Evolutionary conservation across 1,140 invertebrate species (phyloP).

Genomic region (Orussus abietinus): DNA sequence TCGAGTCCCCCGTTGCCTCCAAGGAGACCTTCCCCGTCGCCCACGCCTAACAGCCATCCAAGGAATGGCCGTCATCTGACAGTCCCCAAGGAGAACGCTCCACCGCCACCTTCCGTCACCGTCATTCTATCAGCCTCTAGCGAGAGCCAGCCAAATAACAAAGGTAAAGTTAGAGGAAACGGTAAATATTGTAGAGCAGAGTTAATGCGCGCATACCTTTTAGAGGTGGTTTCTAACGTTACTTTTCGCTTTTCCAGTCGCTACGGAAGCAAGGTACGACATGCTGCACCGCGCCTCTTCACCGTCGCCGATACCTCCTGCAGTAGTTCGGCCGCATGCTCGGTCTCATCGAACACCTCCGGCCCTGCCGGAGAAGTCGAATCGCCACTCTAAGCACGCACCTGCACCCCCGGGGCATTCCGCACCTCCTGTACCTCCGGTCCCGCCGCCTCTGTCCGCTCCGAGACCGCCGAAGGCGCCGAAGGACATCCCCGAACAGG

Average conservation of each 20-base stretch:
- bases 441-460: slow-evolving; percentile 44
- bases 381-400: slow-evolving; percentile 30
- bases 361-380: slow-evolving; percentile 37
- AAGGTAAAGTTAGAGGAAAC: slow-evolving; percentile 39
- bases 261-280: slow-evolving; percentile 48
- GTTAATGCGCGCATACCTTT: too few species aligned
- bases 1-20: slow-evolving; percentile 64
- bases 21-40: slow-evolving; percentile 59
- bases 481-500: slow-evolving; percentile 42
- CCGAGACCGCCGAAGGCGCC: slow-evolving; percentile 39
- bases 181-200: too few species aligned
- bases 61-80: slow-evolving; percentile 46
- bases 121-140: slow-evolving; percentile 36
- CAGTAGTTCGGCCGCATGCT: slow-evolving; percentile 15
- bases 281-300: slow-evolving; percentile 48
- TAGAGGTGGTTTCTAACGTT: too few species aligned
- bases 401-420: slow-evolving; percentile 8
- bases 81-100: slow-evolving; percentile 55
- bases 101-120: slow-evolving; percentile 42
- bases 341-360: slow-evolving; percentile 29
- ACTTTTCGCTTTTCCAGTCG: slow-evolving; percentile 30
- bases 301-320: slow-evolving; percentile 32
- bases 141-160: slow-evolving; percentile 43
- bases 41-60: slow-evolving; percentile 37
- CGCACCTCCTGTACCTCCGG: slow-evolving; percentile 29